These are phyloP conservation scores for Tenrec ecaudatus DNA, from an alignment of 2,113 vertebrate genomes.

Conservation along the genomic window DNA sequence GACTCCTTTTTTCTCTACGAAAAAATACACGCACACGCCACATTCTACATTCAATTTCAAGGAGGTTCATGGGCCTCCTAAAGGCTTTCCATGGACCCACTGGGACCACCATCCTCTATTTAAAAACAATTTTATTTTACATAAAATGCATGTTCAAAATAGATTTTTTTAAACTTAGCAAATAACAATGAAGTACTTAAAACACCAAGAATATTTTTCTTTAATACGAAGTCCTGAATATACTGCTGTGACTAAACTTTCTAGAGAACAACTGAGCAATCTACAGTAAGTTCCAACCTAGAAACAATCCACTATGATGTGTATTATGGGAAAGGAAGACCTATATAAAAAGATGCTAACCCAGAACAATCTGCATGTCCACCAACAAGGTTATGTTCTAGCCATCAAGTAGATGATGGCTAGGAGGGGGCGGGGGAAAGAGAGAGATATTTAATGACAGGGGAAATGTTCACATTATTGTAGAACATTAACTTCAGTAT, in stretches of 20 bases:
- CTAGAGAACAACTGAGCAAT: constrained; percentile 4
- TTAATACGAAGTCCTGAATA: neutral
- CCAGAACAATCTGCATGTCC: neutral
- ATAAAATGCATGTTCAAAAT: constrained; percentile 22
- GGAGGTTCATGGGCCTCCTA: neutral
- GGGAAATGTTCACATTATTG: neutral
- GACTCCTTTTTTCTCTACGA: neutral
- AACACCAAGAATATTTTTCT: constrained; percentile 15
- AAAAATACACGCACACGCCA: constrained; percentile 11
- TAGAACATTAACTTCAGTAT: neutral
- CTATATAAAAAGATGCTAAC: neutral
- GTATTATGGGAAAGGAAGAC: neutral
- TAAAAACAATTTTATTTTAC: constrained; percentile 33
- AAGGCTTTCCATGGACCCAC: neutral
- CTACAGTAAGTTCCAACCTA: neutral
- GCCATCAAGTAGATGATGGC: neutral
- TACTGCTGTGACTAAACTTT: neutral
- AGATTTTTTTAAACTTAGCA: neutral
- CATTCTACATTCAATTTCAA: constrained; percentile 17
- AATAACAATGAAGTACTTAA: constrained; percentile 35
- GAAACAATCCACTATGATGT: neutral
- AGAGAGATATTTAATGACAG: no score
- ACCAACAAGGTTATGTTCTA: neutral
- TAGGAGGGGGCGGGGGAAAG: no score
- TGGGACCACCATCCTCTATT: neutral